Evolutionary conservation across 2,113 vertebrate species (phyloP).

Genomic region (Antidorcas marsupialis): DNA sequence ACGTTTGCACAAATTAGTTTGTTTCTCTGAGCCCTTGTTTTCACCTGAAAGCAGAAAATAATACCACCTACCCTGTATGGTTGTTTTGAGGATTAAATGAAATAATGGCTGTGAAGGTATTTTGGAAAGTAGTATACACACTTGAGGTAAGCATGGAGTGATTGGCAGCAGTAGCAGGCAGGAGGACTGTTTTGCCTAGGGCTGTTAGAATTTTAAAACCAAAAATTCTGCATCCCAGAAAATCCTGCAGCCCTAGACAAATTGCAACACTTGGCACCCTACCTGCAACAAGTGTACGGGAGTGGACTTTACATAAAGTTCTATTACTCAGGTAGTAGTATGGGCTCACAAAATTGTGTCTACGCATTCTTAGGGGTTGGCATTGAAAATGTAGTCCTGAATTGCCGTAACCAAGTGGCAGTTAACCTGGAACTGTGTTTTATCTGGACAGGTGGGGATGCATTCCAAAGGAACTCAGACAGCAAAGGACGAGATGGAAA

Average conservation of each 20-base stretch:
- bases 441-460: conserved; percentile 77
- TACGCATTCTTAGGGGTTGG: neutral
- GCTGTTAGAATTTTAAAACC: neutral
- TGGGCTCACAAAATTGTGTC: neutral
- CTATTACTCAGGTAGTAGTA: neutral
- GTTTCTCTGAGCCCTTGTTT: conserved; percentile 24
- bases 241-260: neutral
- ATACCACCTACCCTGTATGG: neutral
- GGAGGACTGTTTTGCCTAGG: neutral
- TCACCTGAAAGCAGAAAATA: conserved; percentile 1
- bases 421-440: conserved; percentile 60
- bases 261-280: neutral
- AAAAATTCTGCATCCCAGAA: neutral
- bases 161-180: neutral
- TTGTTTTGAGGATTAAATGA: neutral
- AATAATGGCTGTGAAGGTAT: neutral
- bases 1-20: neutral
- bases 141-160: neutral
- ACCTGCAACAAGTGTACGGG: neutral
- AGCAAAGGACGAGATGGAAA: conserved; percentile 82
- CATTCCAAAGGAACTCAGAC: conserved; percentile 84
- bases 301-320: neutral
- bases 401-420: neutral
- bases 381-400: neutral
- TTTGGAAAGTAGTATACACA: neutral